Percentiles rank a stretch among this genome's conserved stretches.
These are phyloP conservation scores for Eupithecia centaureata DNA, from an alignment of 2,888 invertebrate genomes.

Conservation along the genomic window DNA sequence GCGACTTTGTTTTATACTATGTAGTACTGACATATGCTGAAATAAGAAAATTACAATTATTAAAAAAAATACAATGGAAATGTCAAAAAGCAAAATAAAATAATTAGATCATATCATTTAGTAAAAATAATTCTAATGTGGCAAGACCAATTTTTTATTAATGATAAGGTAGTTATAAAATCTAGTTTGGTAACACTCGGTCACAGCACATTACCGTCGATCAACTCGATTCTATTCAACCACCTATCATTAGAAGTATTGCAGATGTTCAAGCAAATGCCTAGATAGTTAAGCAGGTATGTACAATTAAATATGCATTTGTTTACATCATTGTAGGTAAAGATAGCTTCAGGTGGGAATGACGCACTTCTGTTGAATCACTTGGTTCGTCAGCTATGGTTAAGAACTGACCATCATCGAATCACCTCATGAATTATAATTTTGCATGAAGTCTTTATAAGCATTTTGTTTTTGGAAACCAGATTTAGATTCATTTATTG, in stretches of 20 bases:
- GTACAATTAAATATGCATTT: slow-evolving; percentile 26
- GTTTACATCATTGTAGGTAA: slow-evolving; percentile 25
- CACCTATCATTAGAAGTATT: background rate
- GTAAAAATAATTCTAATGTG: no score
- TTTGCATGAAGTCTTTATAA: slow-evolving; percentile 14
- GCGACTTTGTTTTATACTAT: no score
- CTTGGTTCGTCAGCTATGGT: slow-evolving; percentile 9
- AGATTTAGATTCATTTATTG: no score
- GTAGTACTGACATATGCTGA: no score
- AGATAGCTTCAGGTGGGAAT: slow-evolving; percentile 10
- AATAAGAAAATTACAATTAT: no score
- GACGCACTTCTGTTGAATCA: slow-evolving; percentile 22
- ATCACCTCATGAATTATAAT: slow-evolving; percentile 13
- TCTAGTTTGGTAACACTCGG: background rate
- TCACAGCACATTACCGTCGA: background rate
- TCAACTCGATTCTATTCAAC: background rate
- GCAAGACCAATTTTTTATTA: background rate
- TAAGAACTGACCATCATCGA: slow-evolving; percentile 14
- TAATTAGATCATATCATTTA: no score
- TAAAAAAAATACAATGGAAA: no score
- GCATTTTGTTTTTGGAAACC: background rate
- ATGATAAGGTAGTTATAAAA: background rate
- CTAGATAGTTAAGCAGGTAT: slow-evolving; percentile 5
- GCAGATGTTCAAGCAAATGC: background rate
- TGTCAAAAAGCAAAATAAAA: no score